Percentiles rank a stretch among this genome's conserved stretches.
Evolutionary conservation across 2,113 vertebrate species (phyloP).

Genomic region (Apeltes quadracus): DNA sequence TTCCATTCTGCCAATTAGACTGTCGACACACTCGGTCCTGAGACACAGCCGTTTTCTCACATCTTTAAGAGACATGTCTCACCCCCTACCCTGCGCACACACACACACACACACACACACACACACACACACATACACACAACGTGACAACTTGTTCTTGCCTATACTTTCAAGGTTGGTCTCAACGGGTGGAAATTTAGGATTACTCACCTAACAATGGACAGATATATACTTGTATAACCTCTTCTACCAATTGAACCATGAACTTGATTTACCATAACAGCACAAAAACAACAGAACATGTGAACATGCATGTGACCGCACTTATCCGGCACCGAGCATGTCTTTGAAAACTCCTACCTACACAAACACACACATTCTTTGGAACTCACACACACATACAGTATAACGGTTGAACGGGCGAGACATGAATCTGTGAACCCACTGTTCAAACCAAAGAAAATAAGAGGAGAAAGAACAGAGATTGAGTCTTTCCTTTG

Average conservation of each 20-base stretch:
- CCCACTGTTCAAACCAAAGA: not conserved
- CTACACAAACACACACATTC: slow-evolving; percentile 5
- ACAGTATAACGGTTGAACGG: not conserved
- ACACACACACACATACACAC: slow-evolving; percentile 10
- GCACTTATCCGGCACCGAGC: slow-evolving; percentile 25
- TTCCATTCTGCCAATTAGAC: slow-evolving; percentile 61
- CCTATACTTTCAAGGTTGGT: slow-evolving; percentile 3
- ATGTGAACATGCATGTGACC: slow-evolving; percentile 60
- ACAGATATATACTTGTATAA: not conserved
- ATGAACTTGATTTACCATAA: slow-evolving; percentile 27
- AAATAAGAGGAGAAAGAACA: not conserved
- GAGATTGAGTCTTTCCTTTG: not conserved
- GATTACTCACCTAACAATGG: not conserved
- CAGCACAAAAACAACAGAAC: slow-evolving; percentile 33
- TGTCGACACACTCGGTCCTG: not conserved
- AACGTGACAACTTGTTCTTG: slow-evolving; percentile 30
- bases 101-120: slow-evolving; percentile 14
- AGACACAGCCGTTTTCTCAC: slow-evolving; percentile 61
- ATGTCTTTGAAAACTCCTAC: slow-evolving; percentile 32
- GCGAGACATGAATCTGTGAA: not conserved
- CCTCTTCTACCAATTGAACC: not conserved
- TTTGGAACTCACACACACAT: not conserved
- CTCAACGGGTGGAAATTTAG: not conserved
- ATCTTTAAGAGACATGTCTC: slow-evolving; percentile 74
- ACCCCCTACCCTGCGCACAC: slow-evolving; percentile 44